Base-by-base conservation (phyloP, 2,888 invertebrate genomes). In the Stenodera caucasica region DNA sequence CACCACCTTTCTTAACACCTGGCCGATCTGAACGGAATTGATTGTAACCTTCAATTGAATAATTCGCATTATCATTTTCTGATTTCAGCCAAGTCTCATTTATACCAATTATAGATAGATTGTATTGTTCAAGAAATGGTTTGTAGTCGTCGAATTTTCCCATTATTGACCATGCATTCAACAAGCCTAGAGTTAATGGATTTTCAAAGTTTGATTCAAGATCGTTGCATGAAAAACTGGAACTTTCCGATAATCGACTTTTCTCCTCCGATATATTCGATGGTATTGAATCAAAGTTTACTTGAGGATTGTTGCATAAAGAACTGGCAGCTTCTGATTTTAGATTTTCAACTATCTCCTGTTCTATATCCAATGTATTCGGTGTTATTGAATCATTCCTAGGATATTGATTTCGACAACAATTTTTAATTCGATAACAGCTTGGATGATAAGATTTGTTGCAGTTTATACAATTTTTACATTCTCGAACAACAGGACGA, bases 71-170 rank as follows among this genome's bases (percentile, higher is more conserved):
- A 8, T 52, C n/a, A 18, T 30, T 1, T 15, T 32, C 18, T 15
- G n/a, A n/a, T n/a, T 30, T 52, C 14, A 52, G 18, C 52, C 52
- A 52, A 2, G 52, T 33, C 12, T 52, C 52, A 30, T 15, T 52
- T 2, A 52, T 15, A 15, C 52, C 30, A 9, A 52, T n/a, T 18
- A 52, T 8, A 8, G 30, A 32, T 2, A 52, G 32, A 33, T 14
- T 18, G 1, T 33, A 2, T 9, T 52, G 32, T 15, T 15, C 5
- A 7, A 52, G 11, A 8, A 32, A 7, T 29, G 12, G 14, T 52
- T 32, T 5, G 11, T 32, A 3, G 9, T 2, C 12, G 7, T 32
- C 14, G 15, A 52, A 52, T 18, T 18, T 18, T 7, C 9, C 32
- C 12, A 33, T 51, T 18, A 33, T 52, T 32, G 18, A 33, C 3